phyloP scores from a whole-genome alignment of 2,888 invertebrate species.

The Epirrhoe alternata region DNA sequence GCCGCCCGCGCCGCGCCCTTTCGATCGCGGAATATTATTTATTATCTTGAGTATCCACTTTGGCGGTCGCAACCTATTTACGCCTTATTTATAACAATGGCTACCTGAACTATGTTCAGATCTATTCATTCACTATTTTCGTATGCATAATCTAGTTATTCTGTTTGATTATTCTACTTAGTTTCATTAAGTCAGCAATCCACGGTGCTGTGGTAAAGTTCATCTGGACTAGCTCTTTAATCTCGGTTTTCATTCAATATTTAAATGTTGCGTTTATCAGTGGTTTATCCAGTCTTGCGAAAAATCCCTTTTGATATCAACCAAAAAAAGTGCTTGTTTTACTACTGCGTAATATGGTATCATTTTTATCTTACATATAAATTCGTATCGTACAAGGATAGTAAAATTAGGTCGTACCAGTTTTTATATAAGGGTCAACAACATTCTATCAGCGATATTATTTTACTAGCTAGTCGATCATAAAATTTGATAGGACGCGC shows the following conservation, averaged over 20 bases:
- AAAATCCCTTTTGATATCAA: background rate
- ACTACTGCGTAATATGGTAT: background rate
- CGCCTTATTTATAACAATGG: background rate
- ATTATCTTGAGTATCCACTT: background rate
- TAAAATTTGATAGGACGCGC: conserved; percentile 14
- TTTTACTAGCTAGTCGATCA: conserved; percentile 7
- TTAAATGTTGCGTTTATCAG: background rate
- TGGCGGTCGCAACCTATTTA: background rate
- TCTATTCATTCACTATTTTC: background rate
- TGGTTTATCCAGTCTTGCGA: background rate
- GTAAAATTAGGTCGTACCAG: background rate
- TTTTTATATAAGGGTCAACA: conserved; percentile 5
- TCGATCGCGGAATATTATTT: conserved; percentile 1
- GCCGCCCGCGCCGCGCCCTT: background rate
- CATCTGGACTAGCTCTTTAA: background rate
- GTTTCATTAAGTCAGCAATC: background rate
- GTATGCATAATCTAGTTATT: background rate
- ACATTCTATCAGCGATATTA: conserved; percentile 2
- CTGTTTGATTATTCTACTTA: background rate
- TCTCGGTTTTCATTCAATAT: background rate
- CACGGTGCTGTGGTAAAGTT: background rate
- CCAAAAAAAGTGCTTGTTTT: background rate
- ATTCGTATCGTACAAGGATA: background rate
- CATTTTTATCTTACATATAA: background rate
- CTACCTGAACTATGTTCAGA: background rate